Conservation (phyloP, 2,888 invertebrate genomes). For the Baronia brevicornis region DNA sequence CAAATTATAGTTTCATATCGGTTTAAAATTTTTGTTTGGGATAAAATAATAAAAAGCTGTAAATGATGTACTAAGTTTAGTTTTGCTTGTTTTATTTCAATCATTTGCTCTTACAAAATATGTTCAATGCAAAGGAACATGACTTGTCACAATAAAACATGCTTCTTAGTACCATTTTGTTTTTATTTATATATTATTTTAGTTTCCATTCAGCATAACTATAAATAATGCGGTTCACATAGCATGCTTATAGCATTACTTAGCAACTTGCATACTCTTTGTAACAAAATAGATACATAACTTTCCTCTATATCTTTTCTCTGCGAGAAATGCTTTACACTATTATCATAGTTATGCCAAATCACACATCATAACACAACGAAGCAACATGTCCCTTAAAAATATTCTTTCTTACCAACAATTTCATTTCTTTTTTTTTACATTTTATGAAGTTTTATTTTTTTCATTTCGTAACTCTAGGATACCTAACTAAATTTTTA, state of each 20-base stretch:
- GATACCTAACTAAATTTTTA: slow-evolving; percentile 74
- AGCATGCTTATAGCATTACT: slow-evolving; percentile 76
- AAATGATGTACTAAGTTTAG: slow-evolving; percentile 60
- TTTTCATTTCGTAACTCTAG: slow-evolving; percentile 77
- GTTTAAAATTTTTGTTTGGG: no score
- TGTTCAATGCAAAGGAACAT: slow-evolving; percentile 77
- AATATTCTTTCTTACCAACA: slow-evolving; percentile 79
- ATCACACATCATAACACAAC: slow-evolving; percentile 71
- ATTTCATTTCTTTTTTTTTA: slow-evolving; percentile 77
- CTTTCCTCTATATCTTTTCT: slow-evolving; percentile 65
- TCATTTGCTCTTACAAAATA: slow-evolving; percentile 77
- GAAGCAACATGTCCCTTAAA: slow-evolving; percentile 77
- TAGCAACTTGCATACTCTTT: slow-evolving; percentile 76
- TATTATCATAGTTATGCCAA: slow-evolving; percentile 75
- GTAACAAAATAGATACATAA: slow-evolving; percentile 77
- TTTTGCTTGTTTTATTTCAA: slow-evolving; percentile 77
- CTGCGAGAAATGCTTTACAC: slow-evolving; percentile 67
- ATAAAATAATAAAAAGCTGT: no score
- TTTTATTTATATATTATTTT: slow-evolving; percentile 73
- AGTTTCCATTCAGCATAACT: slow-evolving; percentile 75
- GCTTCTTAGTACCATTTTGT: slow-evolving; percentile 75
- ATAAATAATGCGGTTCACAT: slow-evolving; percentile 74
- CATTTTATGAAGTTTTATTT: slow-evolving; percentile 73
- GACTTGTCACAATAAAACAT: slow-evolving; percentile 75
- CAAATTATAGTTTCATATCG: no score